phyloP scores from a whole-genome alignment of 2,113 vertebrate genomes.

The Phylloscopus trochilus region DNA sequence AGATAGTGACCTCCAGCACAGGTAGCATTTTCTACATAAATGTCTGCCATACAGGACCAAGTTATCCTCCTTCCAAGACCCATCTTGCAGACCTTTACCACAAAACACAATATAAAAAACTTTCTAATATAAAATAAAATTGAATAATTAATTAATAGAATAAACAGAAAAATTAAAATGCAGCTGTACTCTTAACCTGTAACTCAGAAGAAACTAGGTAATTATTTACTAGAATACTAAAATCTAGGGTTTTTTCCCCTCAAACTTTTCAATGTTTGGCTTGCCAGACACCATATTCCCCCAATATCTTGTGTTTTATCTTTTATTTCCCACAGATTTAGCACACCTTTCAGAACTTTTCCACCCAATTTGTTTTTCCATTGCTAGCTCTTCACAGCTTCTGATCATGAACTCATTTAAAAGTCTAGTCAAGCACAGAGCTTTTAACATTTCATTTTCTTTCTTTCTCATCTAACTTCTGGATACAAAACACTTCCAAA shows the following conservation, averaged over 20 bases:
- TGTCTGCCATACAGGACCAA: neutral
- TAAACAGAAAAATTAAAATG: neutral
- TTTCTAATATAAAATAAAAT: neutral
- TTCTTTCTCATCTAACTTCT: neutral
- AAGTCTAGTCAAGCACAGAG: neutral
- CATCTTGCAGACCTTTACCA: neutral
- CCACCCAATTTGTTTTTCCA: neutral
- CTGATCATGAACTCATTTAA: neutral
- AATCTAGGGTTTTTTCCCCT: neutral
- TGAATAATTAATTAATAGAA: neutral
- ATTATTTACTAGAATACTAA: neutral
- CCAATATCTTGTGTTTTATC: neutral
- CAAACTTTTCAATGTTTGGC: neutral
- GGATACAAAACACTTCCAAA: neutral
- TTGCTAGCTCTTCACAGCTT: neutral
- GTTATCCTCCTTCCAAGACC: neutral
- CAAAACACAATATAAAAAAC: neutral
- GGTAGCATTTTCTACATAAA: neutral
- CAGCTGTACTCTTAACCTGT: neutral
- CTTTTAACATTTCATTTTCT: neutral
- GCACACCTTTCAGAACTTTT: neutral
- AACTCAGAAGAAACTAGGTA: neutral
- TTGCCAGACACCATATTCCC: neutral
- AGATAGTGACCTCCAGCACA: neutral
- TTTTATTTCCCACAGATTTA: neutral